Base-by-base conservation (phyloP, 2,113 vertebrate genomes). In the Euleptes europaea region DNA sequence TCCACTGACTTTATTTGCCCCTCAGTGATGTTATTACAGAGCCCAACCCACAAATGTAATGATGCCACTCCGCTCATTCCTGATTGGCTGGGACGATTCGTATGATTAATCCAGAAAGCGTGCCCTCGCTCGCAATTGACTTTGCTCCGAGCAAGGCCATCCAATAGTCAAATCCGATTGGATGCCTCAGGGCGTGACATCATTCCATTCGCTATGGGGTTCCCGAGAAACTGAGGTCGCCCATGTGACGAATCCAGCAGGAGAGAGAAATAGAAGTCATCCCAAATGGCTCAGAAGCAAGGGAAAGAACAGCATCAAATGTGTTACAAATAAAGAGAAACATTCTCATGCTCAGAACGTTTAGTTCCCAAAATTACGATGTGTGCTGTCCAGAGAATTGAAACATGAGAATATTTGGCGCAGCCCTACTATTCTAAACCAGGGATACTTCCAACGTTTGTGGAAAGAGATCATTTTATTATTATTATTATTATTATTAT, bases 401-500 rank as follows among this genome's bases (percentile, higher is more conserved):
- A 78, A 60, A 71, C 28, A 23, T 51, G 51, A 5, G 17, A 49
- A 33, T 85, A 72, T 79, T 79, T 21, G 13, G 17, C 69, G n/a
- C 14, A 71, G 49, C 38, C 38, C 75, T 71, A 17, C 54, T 72
- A 67, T 44, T 79, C 10, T 33, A 78, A 12, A 0, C 65, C 76
- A 88, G 2, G 23, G 23, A 9, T 79, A 81, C 82, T 44, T 90
- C 82, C 66, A 47, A 82, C 86, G 44, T 35, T 3, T 15, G n/a
- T 40, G 49, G 23, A 89, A 89, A 54, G 35, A 87, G 67, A 83
- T n/a, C 5, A 23, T 70, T 82, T 23, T 13, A 31, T 78, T 91
- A 82, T 74, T 57, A 19, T 86, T 74, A 83, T 91, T 81, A 33
- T 5, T n/a, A n/a, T 2, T 5, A 84, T 78, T 91, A 82, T 74